Evolutionary conservation across 2,797 vertebrate species (phyloP).

Genomic region (Spheniscus humboldti): DNA sequence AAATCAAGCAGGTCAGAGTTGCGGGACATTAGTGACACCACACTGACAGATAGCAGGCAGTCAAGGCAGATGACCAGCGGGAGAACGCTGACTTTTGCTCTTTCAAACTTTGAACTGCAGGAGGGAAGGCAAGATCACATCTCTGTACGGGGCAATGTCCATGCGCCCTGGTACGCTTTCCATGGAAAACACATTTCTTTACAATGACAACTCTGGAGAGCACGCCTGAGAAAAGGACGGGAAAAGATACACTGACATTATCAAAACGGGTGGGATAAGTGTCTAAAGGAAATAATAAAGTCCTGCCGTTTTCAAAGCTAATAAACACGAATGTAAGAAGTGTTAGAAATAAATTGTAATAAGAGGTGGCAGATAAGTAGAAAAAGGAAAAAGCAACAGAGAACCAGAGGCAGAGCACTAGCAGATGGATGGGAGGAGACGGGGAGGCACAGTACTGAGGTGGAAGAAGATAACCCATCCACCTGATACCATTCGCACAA

Average conservation of each 20-base stretch:
- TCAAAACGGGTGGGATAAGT: accelerated
- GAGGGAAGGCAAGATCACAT: not conserved
- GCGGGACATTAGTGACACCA: not conserved
- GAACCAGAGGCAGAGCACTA: not conserved
- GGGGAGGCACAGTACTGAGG: not conserved
- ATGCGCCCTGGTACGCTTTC: not conserved
- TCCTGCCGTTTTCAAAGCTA: not conserved
- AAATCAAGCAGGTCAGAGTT: not conserved
- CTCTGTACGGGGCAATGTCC: not conserved
- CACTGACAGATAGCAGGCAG: not conserved
- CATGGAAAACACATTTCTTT: not conserved
- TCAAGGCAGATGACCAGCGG: not conserved
- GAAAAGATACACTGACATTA: not conserved
- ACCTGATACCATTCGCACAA: not conserved
- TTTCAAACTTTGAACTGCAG: conserved; percentile 52
- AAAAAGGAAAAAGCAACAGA: not conserved
- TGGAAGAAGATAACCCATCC: not conserved
- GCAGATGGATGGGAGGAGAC: not conserved
- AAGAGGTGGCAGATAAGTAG: not conserved
- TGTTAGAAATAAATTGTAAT: not conserved
- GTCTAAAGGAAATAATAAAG: not conserved
- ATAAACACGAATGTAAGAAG: not conserved
- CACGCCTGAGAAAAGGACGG: not conserved
- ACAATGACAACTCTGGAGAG: not conserved
- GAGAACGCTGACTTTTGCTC: conserved; percentile 40